phyloP scores from a whole-genome alignment of 2,888 invertebrate species.

The Phlogophora meticulosa region DNA sequence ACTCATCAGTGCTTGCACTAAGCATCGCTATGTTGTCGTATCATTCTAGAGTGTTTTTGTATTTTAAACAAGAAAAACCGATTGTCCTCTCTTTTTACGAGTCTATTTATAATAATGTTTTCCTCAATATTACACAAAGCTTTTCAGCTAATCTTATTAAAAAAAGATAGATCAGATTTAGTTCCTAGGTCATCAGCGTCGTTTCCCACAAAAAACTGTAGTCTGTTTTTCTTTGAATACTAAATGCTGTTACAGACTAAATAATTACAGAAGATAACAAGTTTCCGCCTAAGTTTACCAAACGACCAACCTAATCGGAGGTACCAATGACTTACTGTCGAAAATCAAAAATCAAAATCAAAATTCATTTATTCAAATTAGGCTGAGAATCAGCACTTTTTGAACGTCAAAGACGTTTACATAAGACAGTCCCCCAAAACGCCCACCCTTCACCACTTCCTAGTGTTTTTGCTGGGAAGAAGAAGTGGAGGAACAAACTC shows the following conservation, averaged over 20 bases:
- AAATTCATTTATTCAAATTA: too few relatives aligned
- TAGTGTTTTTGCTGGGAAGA: too few relatives aligned
- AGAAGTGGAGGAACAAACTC: too few relatives aligned
- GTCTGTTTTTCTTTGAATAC: background rate
- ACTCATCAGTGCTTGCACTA: background rate
- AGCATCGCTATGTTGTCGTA: slow-evolving; percentile 2
- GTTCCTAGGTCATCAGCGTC: slow-evolving; percentile 14
- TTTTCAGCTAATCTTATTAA: background rate
- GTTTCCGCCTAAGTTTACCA: background rate
- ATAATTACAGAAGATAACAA: background rate
- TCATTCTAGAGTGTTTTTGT: background rate
- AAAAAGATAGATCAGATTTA: background rate
- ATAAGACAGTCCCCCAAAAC: too few relatives aligned
- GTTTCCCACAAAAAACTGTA: background rate
- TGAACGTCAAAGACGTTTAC: too few relatives aligned
- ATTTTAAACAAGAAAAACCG: slow-evolving; percentile 20
- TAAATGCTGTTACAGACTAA: background rate
- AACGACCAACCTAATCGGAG: background rate
- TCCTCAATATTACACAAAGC: slow-evolving; percentile 17
- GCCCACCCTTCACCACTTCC: too few relatives aligned
- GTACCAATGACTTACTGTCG: too few relatives aligned
- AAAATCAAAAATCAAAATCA: background rate
- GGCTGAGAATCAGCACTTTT: too few relatives aligned
- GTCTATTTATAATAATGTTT: slow-evolving; percentile 15
- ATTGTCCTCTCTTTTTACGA: background rate